Evolutionary conservation across 2,888 invertebrate genomes (phyloP), one percentile per base, ranked within the genome.

Genomic region (Epirrita christyi): DNA sequence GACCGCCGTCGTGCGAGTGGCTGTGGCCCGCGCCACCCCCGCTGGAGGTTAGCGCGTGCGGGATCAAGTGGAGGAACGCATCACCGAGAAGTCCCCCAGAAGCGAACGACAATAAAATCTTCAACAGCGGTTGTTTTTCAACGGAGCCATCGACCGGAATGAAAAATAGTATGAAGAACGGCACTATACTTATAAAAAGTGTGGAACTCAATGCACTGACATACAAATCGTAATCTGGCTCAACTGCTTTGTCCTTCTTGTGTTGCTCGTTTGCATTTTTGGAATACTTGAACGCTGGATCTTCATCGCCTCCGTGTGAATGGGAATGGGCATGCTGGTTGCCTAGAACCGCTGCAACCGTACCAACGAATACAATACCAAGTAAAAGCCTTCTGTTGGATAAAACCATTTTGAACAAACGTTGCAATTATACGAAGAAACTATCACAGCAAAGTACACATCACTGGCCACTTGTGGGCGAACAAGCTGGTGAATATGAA

Each of bases 11-110:
- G 69, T 94, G 94, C 0, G 88, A 80, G 75, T 96, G 94, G 9
- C 87, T 81, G 67, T 94, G 93, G 15, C 95, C 94, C 66, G 93
- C 93, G 7, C 56, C 65, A 21, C 65, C 73, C n/a, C 66, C 67
- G 56, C 70, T 73, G 2, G 87, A 79, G 55, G 79, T 76, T 28
- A 96, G 93, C 44, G 99, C 98, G 86, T 99, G 99, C 0, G 99
- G 99, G 78, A 99, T 99, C 64, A 99, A 92, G 90, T 99, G 99
- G 6, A 99, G 93, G 85, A 99, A 99, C 0, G 99, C 99, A 92
- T 99, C 99, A 6, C 99, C 99, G 0, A 99, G 93, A 10, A 99
- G 93, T 43, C 99, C 98, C 41, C 98, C 98, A 0, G 98, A 98
- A 0, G 98, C 98, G 87, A 98, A 98, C 11, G 98, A 97, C 43